Conservation (phyloP, 2,113 vertebrate species). For the Eretmochelys imbricata region DNA sequence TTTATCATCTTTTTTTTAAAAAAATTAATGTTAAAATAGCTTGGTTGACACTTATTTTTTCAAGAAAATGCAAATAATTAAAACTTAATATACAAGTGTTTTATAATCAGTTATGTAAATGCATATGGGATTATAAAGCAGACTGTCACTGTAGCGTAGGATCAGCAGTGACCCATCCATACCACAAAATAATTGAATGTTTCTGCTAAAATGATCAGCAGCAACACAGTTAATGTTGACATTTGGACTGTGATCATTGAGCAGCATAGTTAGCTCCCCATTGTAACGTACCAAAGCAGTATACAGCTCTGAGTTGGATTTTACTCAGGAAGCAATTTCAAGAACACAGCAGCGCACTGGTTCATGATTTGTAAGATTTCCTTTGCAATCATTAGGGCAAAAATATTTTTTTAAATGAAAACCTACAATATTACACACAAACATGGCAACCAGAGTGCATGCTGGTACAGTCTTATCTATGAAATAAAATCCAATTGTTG, state of each 20-base stretch:
- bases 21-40: slow-evolving; percentile 11
- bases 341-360: not conserved
- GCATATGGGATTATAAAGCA: not conserved
- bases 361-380: not conserved
- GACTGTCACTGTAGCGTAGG: not conserved
- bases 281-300: not conserved
- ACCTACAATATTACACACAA: not conserved
- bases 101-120: not conserved
- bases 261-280: not conserved
- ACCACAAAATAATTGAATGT: accelerated
- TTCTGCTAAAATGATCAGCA: not conserved
- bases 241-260: not conserved
- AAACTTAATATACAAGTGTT: not conserved
- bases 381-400: not conserved
- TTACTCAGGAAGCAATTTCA: not conserved
- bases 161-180: not conserved
- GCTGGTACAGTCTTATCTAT: not conserved
- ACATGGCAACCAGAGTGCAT: no score
- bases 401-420: not conserved
- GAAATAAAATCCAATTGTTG: not conserved
- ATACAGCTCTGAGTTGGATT: not conserved
- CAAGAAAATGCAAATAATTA: not conserved
- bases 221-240: not conserved
- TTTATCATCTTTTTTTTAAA: slow-evolving; percentile 85
- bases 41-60: not conserved